Evolutionary conservation across 2,888 invertebrate genomes (phyloP).

Genomic region (Myathropa florea): DNA sequence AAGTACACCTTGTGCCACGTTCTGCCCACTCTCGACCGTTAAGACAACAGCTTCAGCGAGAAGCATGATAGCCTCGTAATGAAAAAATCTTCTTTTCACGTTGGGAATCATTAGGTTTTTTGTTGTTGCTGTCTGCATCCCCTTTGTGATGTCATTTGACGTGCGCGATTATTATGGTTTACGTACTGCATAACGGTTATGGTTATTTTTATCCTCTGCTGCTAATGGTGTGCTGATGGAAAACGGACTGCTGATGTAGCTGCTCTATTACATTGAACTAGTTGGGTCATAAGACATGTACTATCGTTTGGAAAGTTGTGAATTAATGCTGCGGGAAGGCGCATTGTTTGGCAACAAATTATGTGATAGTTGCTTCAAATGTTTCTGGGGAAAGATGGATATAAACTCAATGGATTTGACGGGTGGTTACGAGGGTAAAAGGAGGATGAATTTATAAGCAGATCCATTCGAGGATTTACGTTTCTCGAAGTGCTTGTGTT

Average conservation of each 20-base stretch:
- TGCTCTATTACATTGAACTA: too few relatives aligned
- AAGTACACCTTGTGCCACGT: not conserved
- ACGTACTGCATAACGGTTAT: slow-evolving; percentile 65
- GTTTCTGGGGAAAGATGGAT: too few relatives aligned
- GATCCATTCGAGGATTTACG: too few relatives aligned
- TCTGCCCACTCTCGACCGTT: not conserved
- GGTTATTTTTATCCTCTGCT: slow-evolving; percentile 58
- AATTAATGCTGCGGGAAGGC: not conserved
- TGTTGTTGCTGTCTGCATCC: not conserved
- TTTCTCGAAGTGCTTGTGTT: too few relatives aligned
- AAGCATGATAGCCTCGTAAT: slow-evolving; percentile 53
- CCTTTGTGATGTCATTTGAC: slow-evolving; percentile 35
- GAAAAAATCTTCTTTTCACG: slow-evolving; percentile 53
- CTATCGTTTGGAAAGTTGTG: not conserved
- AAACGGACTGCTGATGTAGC: too few relatives aligned
- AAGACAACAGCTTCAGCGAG: not conserved
- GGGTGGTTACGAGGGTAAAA: too few relatives aligned
- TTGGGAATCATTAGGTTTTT: slow-evolving; percentile 24
- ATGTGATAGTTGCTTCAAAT: not conserved
- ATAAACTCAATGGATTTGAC: too few relatives aligned
- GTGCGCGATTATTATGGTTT: slow-evolving; percentile 4
- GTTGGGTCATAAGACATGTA: too few relatives aligned
- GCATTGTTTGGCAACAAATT: slow-evolving; percentile 8
- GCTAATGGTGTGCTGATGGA: slow-evolving; percentile 58
- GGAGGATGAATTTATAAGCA: too few relatives aligned